Base-by-base conservation (phyloP, 2,888 invertebrate species). In the Pterostichus niger region DNA sequence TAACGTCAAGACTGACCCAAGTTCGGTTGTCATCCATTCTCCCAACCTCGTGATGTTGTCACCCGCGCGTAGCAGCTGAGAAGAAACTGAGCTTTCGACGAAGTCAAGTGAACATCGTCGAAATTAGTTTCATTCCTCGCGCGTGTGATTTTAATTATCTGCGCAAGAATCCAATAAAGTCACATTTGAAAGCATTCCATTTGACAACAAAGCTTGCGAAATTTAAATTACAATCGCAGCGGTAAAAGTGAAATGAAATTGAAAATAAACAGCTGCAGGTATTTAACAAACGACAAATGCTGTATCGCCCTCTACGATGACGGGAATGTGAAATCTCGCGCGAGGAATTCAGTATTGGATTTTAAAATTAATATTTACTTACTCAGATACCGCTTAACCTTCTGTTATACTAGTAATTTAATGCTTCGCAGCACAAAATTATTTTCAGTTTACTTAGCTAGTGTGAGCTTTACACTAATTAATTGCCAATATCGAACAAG, bases 91-190 rank as follows among this genome's bases (percentile, higher is more conserved):
- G 17, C 24, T 31, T 59, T 17, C 59, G 24, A 31, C 54, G 13
- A 3, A 13, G 13, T 13, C 49, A 49, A 54, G 15, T 54, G 54
- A 13, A 61, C 68, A 44, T 17, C 61, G 73, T 33, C 31, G 75
- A 54, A 54, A 76, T 76, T 76, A 76, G 76, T 76, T 76, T 11
- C 76, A 76, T 76, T 76, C 56, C 76, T 56, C 10, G 52, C 75
- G 49, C 75, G 75, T 75, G 75, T 54, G 76, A 40, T 40, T 76
- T 76, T 76, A 76, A 76, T 76, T 76, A 76, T 54, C 33, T 56
- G 76, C 52, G 40, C 33, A 54, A 76, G 76, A 76, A 76, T 76
- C 76, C 76, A 76, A 76, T 76, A 76, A 76, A 56, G 76, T 76
- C 54, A 56, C 76, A 56, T 76, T 76, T 76, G 54, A 76, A 76